phyloP scores from a whole-genome alignment of 2,888 invertebrate species.

The Polymixis lichenea region DNA sequence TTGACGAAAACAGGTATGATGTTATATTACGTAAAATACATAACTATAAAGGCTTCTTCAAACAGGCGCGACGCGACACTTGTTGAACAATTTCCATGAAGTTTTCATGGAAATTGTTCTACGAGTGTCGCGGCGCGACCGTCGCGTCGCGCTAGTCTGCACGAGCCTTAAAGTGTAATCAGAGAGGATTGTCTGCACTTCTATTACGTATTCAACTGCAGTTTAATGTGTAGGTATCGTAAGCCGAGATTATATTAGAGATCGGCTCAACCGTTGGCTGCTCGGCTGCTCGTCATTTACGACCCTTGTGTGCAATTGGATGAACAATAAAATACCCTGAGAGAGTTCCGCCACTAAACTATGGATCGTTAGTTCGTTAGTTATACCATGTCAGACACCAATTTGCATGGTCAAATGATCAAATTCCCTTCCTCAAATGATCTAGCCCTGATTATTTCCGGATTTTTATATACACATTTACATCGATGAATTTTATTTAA shows the following conservation, averaged over 20 bases:
- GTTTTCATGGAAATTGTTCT: too few relatives aligned
- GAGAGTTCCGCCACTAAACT: slow-evolving; percentile 44
- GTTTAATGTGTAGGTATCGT: slow-evolving; percentile 25
- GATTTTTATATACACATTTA: too few relatives aligned
- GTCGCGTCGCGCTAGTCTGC: too few relatives aligned
- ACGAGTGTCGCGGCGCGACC: too few relatives aligned
- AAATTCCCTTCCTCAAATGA: too few relatives aligned
- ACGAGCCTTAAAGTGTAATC: too few relatives aligned
- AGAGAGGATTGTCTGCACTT: background rate
- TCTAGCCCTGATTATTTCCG: too few relatives aligned
- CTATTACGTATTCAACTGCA: slow-evolving; percentile 14
- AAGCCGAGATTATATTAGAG: slow-evolving; percentile 50
- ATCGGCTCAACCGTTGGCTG: slow-evolving; percentile 54
- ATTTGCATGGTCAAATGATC: too few relatives aligned
- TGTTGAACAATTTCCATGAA: too few relatives aligned
- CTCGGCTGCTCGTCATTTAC: slow-evolving; percentile 59
- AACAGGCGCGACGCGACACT: too few relatives aligned
- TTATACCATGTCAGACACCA: background rate
- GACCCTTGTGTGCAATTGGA: slow-evolving; percentile 64
- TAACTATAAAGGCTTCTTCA: too few relatives aligned
- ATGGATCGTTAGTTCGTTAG: slow-evolving; percentile 48
- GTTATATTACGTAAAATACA: background rate
- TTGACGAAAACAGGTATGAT: background rate
- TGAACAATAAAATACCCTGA: slow-evolving; percentile 65
- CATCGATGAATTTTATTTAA: too few relatives aligned